Percentiles rank a stretch among this genome's conserved stretches.
Conservation (phyloP, 2,113 vertebrate species). For the Nothocercus nigrocapillus region DNA sequence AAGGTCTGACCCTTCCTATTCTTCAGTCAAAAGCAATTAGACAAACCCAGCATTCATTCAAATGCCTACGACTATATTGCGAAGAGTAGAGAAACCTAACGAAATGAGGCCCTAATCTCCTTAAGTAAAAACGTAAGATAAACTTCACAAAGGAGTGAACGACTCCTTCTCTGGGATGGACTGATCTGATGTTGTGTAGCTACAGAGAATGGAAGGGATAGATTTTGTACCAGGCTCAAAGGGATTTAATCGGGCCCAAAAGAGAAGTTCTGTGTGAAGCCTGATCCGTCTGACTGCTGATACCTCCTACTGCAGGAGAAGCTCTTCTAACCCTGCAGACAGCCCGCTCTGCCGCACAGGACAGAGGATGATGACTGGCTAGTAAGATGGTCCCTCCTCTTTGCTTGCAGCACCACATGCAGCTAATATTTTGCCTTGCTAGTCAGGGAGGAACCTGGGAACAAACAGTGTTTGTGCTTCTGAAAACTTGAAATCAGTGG, state of each 20-base stretch:
- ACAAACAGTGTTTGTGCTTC: neutral
- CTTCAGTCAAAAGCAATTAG: neutral
- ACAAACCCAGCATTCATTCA: neutral
- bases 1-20: neutral
- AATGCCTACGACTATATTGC: neutral
- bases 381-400: neutral
- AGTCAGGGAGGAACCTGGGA: neutral
- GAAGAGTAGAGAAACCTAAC: neutral
- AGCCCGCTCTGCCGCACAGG: neutral
- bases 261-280: neutral
- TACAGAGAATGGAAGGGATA: neutral
- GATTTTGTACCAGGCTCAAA: neutral
- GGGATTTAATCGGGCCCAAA: neutral
- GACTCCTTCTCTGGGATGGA: neutral
- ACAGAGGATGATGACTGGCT: neutral
- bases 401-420: accelerated
- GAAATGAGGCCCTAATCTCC: neutral
- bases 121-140: neutral
- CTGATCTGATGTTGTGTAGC: neutral
- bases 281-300: neutral
- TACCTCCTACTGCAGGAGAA: neutral
- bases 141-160: neutral
- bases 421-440: neutral
- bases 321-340: neutral
- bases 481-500: neutral